A percentile compares a stretch with the other conserved stretches of the same genome.
phyloP scores from a whole-genome alignment of 1,140 invertebrate genomes.

The Rhyacophila brunnea region DNA sequence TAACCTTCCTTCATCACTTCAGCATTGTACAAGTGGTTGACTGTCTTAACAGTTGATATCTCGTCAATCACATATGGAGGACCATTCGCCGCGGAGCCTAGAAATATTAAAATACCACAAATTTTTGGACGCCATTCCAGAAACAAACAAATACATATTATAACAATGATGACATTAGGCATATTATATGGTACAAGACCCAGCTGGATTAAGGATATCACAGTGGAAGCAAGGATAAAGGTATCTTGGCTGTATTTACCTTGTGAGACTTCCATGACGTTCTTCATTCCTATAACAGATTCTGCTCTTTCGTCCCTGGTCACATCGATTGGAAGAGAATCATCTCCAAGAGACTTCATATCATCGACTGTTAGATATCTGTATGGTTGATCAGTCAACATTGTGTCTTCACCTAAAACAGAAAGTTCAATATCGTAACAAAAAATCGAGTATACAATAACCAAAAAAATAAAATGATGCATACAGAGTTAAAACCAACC shows the following conservation, averaged over 20 bases:
- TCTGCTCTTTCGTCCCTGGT: constrained; percentile 83
- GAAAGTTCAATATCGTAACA: constrained; percentile 5
- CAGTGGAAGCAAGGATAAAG: not conserved
- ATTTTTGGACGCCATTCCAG: not conserved
- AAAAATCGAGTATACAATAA: not conserved
- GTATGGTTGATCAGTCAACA: constrained; percentile 88
- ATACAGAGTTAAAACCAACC: no score
- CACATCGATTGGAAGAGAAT: constrained; percentile 89
- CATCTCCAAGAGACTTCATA: constrained; percentile 92
- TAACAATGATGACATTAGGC: no score
- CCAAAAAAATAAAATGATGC: no score
- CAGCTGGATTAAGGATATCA: no score
- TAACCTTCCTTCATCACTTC: constrained; percentile 49
- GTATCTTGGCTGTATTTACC: no score
- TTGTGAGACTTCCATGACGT: constrained; percentile 53
- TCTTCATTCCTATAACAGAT: constrained; percentile 52
- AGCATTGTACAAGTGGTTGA: constrained; percentile 45
- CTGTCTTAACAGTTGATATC: constrained; percentile 20
- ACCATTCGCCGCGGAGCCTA: constrained; percentile 21
- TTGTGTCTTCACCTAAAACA: constrained; percentile 78
- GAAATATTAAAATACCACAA: not conserved
- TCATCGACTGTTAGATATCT: constrained; percentile 89
- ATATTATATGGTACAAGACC: no score
- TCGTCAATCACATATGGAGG: constrained; percentile 32
- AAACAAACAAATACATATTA: not conserved